Evolutionary conservation across 2,888 invertebrate genomes (phyloP).

Genomic region (Drosophila subquinaria): DNA sequence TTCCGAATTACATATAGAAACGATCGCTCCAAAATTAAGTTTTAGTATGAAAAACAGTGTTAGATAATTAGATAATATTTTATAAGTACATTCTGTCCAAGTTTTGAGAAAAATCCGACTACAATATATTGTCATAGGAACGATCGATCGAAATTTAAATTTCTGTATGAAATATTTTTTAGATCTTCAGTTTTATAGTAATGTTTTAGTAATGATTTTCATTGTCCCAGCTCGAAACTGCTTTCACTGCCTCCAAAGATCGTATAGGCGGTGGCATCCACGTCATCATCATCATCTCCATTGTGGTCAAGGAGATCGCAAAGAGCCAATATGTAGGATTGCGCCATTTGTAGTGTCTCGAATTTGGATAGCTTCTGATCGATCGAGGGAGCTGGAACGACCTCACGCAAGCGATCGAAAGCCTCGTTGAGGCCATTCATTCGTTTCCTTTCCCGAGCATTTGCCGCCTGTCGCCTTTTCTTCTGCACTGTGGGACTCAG

Average conservation of each 20-base stretch:
- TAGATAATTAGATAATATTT: not conserved
- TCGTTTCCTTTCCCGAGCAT: conserved; percentile 90
- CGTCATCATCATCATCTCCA: conserved; percentile 58
- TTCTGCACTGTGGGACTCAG: conserved; percentile 87
- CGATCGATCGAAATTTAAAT: too few species aligned
- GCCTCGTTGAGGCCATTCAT: conserved; percentile 92
- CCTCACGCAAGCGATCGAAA: conserved; percentile 90
- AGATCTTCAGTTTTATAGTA: not conserved
- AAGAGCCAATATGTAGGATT: conserved; percentile 90
- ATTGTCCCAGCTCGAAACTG: conserved; percentile 45
- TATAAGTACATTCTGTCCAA: not conserved
- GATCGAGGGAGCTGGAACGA: conserved; percentile 90
- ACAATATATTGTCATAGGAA: too few species aligned
- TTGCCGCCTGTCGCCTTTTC: conserved; percentile 89
- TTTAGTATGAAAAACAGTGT: not conserved
- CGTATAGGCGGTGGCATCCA: conserved; percentile 53
- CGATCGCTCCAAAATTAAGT: not conserved
- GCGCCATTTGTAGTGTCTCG: conserved; percentile 93
- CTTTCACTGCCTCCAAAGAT: conserved; percentile 58
- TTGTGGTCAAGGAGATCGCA: conserved; percentile 88
- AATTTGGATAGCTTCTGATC: conserved; percentile 91
- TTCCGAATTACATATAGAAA: not conserved
- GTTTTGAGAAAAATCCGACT: not conserved
- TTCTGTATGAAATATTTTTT: too few species aligned
- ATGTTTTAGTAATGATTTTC: not conserved